phyloP scores from a whole-genome alignment of 2,113 vertebrate species.

The Colossoma macropomum region DNA sequence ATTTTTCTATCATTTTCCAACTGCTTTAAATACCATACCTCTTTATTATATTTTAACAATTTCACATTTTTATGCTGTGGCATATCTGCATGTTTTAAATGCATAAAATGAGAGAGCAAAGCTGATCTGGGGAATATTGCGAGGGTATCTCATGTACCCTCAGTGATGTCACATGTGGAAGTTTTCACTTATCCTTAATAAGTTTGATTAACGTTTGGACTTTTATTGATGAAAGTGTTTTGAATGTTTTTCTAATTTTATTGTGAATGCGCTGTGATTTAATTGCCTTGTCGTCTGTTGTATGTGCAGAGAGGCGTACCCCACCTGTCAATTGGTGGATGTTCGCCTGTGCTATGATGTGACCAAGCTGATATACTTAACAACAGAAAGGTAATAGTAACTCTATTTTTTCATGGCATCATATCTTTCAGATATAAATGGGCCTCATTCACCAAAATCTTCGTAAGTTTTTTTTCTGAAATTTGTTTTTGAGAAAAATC shows the following conservation, averaged over 20 bases:
- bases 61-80: too few relatives aligned
- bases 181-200: too few relatives aligned
- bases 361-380: constrained; percentile 83
- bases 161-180: not conserved
- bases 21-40: too few relatives aligned
- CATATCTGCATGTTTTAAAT: not conserved
- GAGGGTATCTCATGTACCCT: not conserved
- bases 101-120: too few relatives aligned
- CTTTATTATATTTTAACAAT: too few relatives aligned
- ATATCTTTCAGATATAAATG: not conserved
- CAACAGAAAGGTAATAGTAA: constrained; percentile 82
- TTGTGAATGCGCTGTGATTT: not conserved
- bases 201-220: not conserved
- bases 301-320: constrained; percentile 86
- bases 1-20: too few relatives aligned
- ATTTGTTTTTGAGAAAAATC: too few relatives aligned
- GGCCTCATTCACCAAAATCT: too few relatives aligned
- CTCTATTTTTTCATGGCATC: not conserved
- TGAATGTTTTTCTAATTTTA: not conserved
- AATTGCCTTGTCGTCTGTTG: constrained; percentile 4
- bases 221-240: not conserved
- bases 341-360: constrained; percentile 88
- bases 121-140: not conserved
- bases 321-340: constrained; percentile 80
- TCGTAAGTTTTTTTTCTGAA: too few relatives aligned